Percentiles rank a stretch among this genome's conserved stretches.
Conservation (phyloP, 2,113 vertebrate species). For the Kryptolebias marmoratus region DNA sequence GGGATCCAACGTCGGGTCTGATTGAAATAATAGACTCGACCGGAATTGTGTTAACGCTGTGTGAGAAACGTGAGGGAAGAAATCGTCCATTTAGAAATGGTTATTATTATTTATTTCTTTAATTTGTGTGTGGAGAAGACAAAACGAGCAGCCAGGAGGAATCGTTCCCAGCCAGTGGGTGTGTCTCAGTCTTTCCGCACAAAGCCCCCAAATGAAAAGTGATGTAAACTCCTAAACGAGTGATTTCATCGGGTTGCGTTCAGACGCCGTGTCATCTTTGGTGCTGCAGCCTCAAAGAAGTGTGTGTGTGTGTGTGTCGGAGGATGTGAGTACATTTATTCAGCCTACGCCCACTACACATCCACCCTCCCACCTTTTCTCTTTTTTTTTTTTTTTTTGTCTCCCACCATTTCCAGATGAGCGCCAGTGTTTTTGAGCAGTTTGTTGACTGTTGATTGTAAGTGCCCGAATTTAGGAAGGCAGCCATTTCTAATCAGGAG, state of each 20-base stretch:
- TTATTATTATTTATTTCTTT: background rate
- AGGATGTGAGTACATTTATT: conserved; percentile 30
- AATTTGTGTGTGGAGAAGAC: conserved; percentile 27
- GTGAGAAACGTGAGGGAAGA: conserved; percentile 38
- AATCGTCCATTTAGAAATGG: background rate
- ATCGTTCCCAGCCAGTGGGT: conserved; percentile 12
- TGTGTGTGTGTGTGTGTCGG: conserved; percentile 3
- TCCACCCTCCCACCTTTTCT: background rate
- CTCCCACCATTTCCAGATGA: conserved; percentile 56
- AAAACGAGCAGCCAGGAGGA: conserved; percentile 19
- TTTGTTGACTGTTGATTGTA: conserved; percentile 82
- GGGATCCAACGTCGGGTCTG: conserved; percentile 65
- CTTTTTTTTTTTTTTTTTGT: conserved; percentile 22
- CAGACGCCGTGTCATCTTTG: conserved; percentile 49
- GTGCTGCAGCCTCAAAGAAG: conserved; percentile 28
- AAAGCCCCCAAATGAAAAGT: conserved; percentile 17
- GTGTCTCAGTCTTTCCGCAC: conserved; percentile 23
- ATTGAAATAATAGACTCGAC: conserved; percentile 61
- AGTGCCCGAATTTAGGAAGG: conserved; percentile 81
- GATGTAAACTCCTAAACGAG: conserved; percentile 47
- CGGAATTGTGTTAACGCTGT: conserved; percentile 42
- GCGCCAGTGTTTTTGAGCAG: conserved; percentile 70
- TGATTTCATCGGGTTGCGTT: conserved; percentile 60
- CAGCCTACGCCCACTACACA: background rate
- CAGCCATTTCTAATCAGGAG: conserved; percentile 83